Evolutionary conservation across 2,113 vertebrate species (phyloP).

Genomic region (Corynorhinus townsendii): DNA sequence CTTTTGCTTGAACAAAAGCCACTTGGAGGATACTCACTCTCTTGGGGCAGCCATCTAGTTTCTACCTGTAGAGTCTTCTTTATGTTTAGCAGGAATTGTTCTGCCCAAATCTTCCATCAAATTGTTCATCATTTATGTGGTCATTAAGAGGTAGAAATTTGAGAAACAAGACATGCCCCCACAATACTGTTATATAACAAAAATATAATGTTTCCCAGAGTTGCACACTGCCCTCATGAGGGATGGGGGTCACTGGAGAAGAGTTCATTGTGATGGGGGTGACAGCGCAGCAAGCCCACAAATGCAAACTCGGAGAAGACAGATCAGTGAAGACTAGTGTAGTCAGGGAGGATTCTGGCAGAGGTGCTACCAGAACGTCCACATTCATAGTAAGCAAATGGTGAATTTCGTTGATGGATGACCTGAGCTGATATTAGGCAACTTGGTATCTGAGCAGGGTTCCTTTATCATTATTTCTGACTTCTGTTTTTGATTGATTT

Average conservation of each 20-base stretch:
- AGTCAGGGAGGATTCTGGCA: not conserved
- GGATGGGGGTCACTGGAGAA: not conserved
- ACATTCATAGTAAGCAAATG: not conserved
- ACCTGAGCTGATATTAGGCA: not conserved
- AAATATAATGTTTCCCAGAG: not conserved
- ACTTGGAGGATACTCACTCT: not conserved
- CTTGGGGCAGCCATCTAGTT: not conserved
- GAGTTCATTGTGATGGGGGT: not conserved
- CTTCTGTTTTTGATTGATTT: not conserved
- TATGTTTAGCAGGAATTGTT: not conserved
- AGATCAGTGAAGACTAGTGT: fast-evolving
- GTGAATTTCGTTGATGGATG: not conserved
- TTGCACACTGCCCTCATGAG: not conserved
- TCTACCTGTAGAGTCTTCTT: not conserved
- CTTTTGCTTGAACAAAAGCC: not conserved
- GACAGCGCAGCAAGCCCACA: not conserved
- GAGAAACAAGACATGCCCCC: not conserved
- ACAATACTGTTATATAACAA: not conserved
- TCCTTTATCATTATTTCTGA: not conserved
- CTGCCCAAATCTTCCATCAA: not conserved
- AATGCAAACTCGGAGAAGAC: not conserved
- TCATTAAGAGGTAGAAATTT: not conserved
- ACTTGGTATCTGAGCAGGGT: not conserved
- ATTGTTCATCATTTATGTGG: not conserved
- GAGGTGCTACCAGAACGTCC: not conserved